A percentile compares a stretch with the other conserved stretches of the same genome.
These are phyloP conservation scores for Artemisiospiza belli DNA, from an alignment of 2,113 vertebrate species.

Conservation along the genomic window DNA sequence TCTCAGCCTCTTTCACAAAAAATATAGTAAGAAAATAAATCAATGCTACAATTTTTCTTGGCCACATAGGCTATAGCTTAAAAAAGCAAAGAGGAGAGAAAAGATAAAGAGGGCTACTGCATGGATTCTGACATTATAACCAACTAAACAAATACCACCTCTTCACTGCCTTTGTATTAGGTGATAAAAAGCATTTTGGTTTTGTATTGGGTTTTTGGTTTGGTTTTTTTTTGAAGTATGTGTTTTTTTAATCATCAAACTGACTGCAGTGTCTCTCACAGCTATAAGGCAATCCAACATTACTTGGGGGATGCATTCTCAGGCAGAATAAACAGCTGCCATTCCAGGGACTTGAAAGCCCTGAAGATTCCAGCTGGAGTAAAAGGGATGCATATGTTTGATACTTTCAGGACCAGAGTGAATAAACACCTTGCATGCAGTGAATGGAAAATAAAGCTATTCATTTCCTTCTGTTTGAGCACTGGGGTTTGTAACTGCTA, in stretches of 20 bases:
- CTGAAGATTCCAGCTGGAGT: neutral
- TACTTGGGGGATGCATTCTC: neutral
- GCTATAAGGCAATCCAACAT: neutral
- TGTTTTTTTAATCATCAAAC: neutral
- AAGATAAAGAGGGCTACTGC: neutral
- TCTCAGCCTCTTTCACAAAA: neutral
- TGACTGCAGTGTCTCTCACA: neutral
- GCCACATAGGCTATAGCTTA: neutral
- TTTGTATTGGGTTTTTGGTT: neutral
- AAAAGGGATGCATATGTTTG: neutral
- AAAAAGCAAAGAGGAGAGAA: neutral
- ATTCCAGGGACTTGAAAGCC: neutral
- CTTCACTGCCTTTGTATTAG: neutral
- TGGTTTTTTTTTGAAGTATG: neutral
- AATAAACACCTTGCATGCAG: neutral
- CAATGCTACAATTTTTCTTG: neutral
- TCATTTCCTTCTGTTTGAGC: neutral
- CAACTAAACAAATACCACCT: neutral
- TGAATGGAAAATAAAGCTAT: neutral
- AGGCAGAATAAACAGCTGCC: neutral
- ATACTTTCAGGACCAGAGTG: neutral
- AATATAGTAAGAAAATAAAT: neutral
- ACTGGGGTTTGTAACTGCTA: neutral
- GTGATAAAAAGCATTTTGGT: neutral
- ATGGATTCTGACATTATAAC: neutral